Percentiles rank a stretch among this genome's conserved stretches.
Evolutionary conservation across 2,797 vertebrate species (phyloP).

Genomic region (Tachyglossus aculeatus): DNA sequence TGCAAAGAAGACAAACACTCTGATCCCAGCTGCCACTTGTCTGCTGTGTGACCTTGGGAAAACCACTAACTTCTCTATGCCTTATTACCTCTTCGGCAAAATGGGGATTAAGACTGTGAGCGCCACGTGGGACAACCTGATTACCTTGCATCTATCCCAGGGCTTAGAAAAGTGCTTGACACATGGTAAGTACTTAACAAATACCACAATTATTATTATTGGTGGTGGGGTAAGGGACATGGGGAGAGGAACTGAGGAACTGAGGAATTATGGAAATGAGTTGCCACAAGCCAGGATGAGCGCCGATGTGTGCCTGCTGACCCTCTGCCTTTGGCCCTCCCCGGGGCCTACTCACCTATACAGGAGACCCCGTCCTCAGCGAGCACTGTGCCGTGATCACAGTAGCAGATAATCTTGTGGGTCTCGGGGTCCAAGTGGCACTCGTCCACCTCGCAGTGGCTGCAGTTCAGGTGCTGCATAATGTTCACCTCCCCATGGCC

Average conservation of each 20-base stretch:
- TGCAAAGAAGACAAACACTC: too few relatives aligned
- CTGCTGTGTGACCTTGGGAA: too few relatives aligned
- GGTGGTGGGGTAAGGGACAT: not conserved
- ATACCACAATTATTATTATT: too few relatives aligned
- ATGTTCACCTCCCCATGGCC: slow-evolving; percentile 94
- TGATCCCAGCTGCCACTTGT: too few relatives aligned
- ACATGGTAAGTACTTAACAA: too few relatives aligned
- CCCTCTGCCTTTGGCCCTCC: not conserved
- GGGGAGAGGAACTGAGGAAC: not conserved
- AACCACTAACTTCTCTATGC: too few relatives aligned
- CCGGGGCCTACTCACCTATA: slow-evolving; percentile 71
- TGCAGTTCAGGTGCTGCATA: slow-evolving; percentile 92
- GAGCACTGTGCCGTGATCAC: slow-evolving; percentile 84
- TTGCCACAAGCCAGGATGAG: not conserved
- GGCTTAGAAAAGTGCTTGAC: too few relatives aligned
- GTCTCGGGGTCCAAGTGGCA: slow-evolving; percentile 82
- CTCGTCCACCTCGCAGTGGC: slow-evolving; percentile 90
- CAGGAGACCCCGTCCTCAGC: slow-evolving; percentile 87
- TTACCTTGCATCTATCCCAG: too few relatives aligned
- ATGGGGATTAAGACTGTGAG: too few relatives aligned
- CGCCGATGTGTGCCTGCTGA: not conserved
- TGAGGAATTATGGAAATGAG: not conserved
- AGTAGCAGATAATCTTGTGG: slow-evolving; percentile 86
- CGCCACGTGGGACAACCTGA: too few relatives aligned
- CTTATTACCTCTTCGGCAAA: too few relatives aligned